Conservation (phyloP, 2,888 invertebrate species). For the Graphium colonna region DNA sequence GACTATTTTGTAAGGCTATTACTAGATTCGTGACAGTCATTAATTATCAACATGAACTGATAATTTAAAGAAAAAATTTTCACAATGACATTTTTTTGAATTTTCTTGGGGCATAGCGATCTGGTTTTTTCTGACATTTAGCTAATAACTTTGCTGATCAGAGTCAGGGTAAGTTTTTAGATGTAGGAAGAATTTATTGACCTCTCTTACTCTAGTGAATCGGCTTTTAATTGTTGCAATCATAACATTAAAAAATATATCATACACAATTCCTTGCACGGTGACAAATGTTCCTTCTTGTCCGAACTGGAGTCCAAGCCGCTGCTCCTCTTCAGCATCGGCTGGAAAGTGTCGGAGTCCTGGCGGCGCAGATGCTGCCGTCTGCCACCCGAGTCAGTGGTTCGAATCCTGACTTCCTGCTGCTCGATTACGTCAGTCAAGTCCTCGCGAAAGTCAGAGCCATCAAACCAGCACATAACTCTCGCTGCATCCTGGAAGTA, state of each 20-base stretch:
- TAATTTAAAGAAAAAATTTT: no score
- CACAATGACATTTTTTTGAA: no score
- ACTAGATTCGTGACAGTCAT: no score
- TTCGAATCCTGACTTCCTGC: constrained; percentile 68
- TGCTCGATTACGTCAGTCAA: constrained; percentile 72
- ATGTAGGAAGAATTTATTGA: no score
- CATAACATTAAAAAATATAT: constrained; percentile 22
- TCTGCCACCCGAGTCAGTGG: constrained; percentile 55
- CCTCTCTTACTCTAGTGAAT: no score
- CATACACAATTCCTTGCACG: constrained; percentile 63
- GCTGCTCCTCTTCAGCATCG: constrained; percentile 56
- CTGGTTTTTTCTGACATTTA: no score
- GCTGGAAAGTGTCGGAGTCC: constrained; percentile 65
- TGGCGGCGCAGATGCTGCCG: constrained; percentile 50
- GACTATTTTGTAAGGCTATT: no score
- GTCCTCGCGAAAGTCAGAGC: constrained; percentile 71
- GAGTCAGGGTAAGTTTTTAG: no score
- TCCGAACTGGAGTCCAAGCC: constrained; percentile 64
- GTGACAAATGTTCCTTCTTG: constrained; percentile 36
- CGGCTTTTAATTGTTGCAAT: no score
- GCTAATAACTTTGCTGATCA: no score
- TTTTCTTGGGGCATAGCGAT: no score
- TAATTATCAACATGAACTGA: no score
- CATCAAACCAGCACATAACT: constrained; percentile 74
- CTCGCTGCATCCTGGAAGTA: constrained; percentile 65